These are phyloP conservation scores for Neotoma lepida DNA, from an alignment of 2,113 vertebrate genomes.

Conservation along the genomic window DNA sequence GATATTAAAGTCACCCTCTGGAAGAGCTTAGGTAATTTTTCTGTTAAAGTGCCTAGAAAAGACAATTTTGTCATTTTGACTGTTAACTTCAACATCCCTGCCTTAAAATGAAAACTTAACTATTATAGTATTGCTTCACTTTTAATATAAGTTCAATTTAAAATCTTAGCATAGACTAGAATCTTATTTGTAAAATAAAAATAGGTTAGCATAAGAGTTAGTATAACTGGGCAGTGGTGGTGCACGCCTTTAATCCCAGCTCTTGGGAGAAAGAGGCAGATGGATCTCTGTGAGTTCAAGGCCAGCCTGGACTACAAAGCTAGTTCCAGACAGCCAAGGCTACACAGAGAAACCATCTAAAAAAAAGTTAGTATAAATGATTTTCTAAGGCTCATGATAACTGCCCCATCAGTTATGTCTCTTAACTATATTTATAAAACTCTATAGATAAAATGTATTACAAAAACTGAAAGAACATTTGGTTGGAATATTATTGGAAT, in stretches of 20 bases:
- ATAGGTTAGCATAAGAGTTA: background rate
- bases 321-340: background rate
- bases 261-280: background rate
- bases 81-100: background rate
- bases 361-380: slow-evolving; percentile 10
- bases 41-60: slow-evolving; percentile 1
- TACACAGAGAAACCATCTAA: background rate
- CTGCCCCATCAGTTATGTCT: background rate
- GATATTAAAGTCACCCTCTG: background rate
- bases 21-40: slow-evolving; percentile 20
- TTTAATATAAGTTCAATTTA: slow-evolving; percentile 3
- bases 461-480: slow-evolving; percentile 36
- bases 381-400: slow-evolving; percentile 33
- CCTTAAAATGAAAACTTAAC: slow-evolving; percentile 29
- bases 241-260: background rate
- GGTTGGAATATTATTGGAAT: too few relatives aligned
- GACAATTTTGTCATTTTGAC: slow-evolving; percentile 26
- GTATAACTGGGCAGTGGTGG: background rate
- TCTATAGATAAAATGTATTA: slow-evolving; percentile 8
- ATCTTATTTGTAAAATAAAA: background rate
- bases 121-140: slow-evolving; percentile 19
- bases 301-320: background rate
- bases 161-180: background rate
- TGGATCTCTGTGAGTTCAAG: background rate
- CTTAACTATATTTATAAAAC: slow-evolving; percentile 40